Conservation (phyloP, 2,888 invertebrate species). For the Heteromurus nitidus region DNA sequence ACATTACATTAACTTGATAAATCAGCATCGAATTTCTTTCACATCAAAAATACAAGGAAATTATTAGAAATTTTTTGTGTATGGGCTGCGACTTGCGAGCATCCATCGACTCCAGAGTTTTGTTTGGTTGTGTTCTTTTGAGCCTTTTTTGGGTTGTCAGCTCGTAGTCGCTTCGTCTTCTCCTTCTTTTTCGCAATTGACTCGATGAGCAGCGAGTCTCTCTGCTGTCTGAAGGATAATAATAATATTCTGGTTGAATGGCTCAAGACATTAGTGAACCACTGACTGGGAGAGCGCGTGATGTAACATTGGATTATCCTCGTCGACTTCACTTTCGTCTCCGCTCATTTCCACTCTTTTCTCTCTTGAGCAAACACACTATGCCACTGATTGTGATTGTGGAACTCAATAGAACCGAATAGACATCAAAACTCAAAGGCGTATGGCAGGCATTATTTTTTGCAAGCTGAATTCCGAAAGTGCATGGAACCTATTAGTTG, state of each 20-base stretch:
- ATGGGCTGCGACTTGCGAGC: too few relatives aligned
- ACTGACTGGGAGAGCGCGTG: too few relatives aligned
- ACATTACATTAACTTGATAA: conserved; percentile 61
- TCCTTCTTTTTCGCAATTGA: background rate
- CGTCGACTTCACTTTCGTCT: too few relatives aligned
- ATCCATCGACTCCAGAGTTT: background rate
- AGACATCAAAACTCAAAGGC: too few relatives aligned
- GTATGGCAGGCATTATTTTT: background rate
- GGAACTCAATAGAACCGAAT: too few relatives aligned
- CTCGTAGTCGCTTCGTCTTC: background rate
- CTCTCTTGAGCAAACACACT: conserved; percentile 5
- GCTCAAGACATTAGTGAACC: conserved; percentile 36
- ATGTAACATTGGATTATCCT: too few relatives aligned
- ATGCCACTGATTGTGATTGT: too few relatives aligned
- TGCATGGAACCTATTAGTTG: background rate
- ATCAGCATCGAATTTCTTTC: conserved; percentile 61
- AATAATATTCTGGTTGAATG: conserved; percentile 36
- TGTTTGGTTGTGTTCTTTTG: background rate
- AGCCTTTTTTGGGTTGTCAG: conserved; percentile 16
- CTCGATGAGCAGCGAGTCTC: background rate
- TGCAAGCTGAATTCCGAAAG: background rate
- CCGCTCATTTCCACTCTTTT: too few relatives aligned
- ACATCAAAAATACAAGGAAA: conserved; percentile 27
- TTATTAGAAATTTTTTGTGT: too few relatives aligned
- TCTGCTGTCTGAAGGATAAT: conserved; percentile 9